Conservation (phyloP, 2,797 vertebrate species). For the Melanotaenia maccullochi region DNA sequence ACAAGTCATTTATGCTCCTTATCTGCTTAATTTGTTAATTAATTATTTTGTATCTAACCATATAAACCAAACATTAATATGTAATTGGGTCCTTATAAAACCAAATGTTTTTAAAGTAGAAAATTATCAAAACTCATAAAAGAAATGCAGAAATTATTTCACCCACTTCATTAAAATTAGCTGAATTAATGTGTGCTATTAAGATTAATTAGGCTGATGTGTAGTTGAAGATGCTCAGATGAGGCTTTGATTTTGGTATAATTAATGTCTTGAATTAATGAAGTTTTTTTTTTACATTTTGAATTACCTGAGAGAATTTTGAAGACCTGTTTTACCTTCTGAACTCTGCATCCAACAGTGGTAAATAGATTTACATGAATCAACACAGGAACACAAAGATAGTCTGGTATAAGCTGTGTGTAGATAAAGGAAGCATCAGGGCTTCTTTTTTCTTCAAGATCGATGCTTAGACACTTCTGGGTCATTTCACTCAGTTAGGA, state of each 20-base stretch:
- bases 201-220: neutral
- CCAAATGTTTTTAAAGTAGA: neutral
- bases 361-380: neutral
- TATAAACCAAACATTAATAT: neutral
- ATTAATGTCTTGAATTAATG: neutral
- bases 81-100: neutral
- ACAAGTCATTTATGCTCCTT: constrained; percentile 2
- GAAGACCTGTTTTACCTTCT: neutral
- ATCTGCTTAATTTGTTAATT: neutral
- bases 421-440: too few species aligned
- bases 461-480: too few species aligned
- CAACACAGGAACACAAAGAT: neutral
- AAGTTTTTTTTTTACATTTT: neutral
- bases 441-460: too few species aligned
- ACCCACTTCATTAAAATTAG: neutral
- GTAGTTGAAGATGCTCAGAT: neutral
- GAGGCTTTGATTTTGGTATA: neutral
- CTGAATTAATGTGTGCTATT: neutral
- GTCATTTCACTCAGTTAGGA: too few species aligned
- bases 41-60: neutral
- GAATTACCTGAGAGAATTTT: neutral
- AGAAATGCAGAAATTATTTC: constrained; percentile 3
- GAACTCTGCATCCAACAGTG: neutral
- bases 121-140: neutral
- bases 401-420: too few species aligned